Evolutionary conservation across 2,113 vertebrate species (phyloP).

Genomic region (Cheilinus undulatus): DNA sequence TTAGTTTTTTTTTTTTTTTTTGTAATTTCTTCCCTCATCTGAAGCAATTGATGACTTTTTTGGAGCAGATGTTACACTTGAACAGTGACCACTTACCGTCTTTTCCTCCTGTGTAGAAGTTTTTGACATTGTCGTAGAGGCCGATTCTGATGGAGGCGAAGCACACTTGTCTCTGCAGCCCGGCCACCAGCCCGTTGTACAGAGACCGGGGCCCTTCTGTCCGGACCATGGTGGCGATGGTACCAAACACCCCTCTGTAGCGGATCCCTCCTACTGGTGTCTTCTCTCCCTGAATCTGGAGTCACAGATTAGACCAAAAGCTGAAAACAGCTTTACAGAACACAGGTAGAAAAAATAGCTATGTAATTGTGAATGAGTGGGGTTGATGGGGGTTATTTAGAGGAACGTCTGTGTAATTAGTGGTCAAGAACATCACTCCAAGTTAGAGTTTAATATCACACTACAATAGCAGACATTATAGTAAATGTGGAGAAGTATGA

Average conservation of each 20-base stretch:
- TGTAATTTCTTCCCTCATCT: too few relatives aligned
- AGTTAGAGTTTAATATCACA: not conserved
- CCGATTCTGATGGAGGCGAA: slow-evolving; percentile 90
- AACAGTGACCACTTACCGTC: slow-evolving; percentile 80
- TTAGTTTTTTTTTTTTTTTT: not conserved
- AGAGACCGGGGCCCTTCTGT: slow-evolving; percentile 86
- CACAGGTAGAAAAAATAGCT: not conserved
- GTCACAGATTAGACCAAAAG: slow-evolving; percentile 26
- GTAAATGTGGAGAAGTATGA: not conserved
- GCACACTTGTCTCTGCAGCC: slow-evolving; percentile 88
- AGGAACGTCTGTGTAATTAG: slow-evolving; percentile 7
- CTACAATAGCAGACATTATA: not conserved
- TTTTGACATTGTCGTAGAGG: slow-evolving; percentile 87
- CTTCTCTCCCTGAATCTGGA: slow-evolving; percentile 89
- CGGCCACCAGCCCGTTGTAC: slow-evolving; percentile 88
- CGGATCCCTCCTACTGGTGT: slow-evolving; percentile 72
- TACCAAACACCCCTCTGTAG: slow-evolving; percentile 89
- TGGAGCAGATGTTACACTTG: too few relatives aligned
- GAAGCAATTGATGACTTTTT: too few relatives aligned
- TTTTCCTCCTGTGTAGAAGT: slow-evolving; percentile 84
- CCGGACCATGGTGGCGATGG: slow-evolving; percentile 86
- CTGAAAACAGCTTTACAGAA: slow-evolving; percentile 12
- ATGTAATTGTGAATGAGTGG: not conserved
- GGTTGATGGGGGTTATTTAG: not conserved
- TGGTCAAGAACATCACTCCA: not conserved